These are phyloP conservation scores for Huso huso DNA, from an alignment of 2,797 vertebrate genomes.

Conservation along the genomic window DNA sequence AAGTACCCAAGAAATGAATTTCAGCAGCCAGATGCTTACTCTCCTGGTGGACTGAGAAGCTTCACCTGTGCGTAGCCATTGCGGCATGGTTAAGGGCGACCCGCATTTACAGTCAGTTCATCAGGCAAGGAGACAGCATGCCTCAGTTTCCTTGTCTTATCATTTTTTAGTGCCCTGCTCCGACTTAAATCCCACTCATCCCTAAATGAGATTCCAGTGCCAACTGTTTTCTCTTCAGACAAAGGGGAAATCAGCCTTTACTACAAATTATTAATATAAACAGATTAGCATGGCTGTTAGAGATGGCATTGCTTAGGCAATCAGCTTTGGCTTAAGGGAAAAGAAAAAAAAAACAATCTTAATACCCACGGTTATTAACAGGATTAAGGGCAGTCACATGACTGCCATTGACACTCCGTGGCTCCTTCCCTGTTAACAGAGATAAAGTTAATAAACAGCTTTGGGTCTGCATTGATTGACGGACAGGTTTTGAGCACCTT, in stretches of 20 bases:
- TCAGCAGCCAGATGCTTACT: too few species aligned
- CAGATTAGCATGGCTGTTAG: not conserved
- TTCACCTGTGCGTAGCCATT: too few species aligned
- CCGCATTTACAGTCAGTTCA: too few species aligned
- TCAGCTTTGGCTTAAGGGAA: not conserved
- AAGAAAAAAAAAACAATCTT: not conserved
- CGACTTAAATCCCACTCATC: not conserved
- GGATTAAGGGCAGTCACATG: not conserved
- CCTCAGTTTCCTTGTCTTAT: too few species aligned
- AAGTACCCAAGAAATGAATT: too few species aligned
- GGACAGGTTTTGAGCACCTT: too few species aligned
- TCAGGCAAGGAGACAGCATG: too few species aligned
- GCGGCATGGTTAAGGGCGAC: too few species aligned
- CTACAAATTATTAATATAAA: not conserved
- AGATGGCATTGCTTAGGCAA: not conserved
- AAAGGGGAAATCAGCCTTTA: slow-evolving; percentile 1
- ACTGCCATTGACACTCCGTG: not conserved
- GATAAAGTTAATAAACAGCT: too few species aligned
- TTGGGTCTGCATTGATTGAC: too few species aligned
- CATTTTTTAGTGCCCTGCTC: not conserved
- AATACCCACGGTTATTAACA: not conserved
- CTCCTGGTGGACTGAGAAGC: too few species aligned
- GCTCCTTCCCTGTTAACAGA: not conserved
- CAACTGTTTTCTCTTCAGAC: not conserved
- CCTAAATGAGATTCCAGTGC: not conserved